A percentile compares a stretch with the other conserved stretches of the same genome.
These are phyloP conservation scores for Zophobas atratus DNA, from an alignment of 1,140 invertebrate species.

Conservation along the genomic window DNA sequence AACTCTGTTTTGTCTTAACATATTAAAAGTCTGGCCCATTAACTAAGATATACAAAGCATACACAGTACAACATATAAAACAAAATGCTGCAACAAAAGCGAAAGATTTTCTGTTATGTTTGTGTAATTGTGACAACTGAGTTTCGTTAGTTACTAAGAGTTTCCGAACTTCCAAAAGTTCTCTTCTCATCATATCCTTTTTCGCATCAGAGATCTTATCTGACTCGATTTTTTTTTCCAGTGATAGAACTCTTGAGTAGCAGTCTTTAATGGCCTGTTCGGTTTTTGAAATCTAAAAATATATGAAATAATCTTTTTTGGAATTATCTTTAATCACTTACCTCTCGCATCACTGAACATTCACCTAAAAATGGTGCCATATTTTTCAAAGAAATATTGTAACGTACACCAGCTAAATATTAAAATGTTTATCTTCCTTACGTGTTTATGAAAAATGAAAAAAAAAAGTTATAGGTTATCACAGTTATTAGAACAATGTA, in stretches of 20 bases:
- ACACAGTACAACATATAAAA: slow-evolving; percentile 30
- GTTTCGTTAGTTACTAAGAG: slow-evolving; percentile 27
- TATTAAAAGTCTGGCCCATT: slow-evolving; percentile 33
- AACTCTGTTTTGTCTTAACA: neutral
- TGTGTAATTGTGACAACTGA: slow-evolving; percentile 11
- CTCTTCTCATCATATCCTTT: slow-evolving; percentile 9
- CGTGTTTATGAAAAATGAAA: too few species aligned
- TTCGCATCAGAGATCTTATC: slow-evolving; percentile 8
- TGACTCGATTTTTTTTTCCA: slow-evolving; percentile 28
- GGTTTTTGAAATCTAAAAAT: slow-evolving; percentile 39
- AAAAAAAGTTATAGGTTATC: too few species aligned
- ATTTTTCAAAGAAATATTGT: neutral
- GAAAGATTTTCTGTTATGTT: slow-evolving; percentile 40
- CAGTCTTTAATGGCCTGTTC: slow-evolving; percentile 25
- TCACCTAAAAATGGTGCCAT: slow-evolving; percentile 6
- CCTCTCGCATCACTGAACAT: slow-evolving; percentile 42
- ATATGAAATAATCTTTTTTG: neutral
- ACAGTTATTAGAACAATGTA: too few species aligned
- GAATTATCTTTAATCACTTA: slow-evolving; percentile 7
- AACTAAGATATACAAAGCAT: slow-evolving; percentile 38
- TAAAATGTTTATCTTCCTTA: too few species aligned
- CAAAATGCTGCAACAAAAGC: slow-evolving; percentile 32
- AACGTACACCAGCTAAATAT: too few species aligned
- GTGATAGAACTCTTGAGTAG: slow-evolving; percentile 12
- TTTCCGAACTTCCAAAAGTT: slow-evolving; percentile 34